These are phyloP conservation scores for Labroides dimidiatus DNA, from an alignment of 2,797 vertebrate species.

Conservation along the genomic window DNA sequence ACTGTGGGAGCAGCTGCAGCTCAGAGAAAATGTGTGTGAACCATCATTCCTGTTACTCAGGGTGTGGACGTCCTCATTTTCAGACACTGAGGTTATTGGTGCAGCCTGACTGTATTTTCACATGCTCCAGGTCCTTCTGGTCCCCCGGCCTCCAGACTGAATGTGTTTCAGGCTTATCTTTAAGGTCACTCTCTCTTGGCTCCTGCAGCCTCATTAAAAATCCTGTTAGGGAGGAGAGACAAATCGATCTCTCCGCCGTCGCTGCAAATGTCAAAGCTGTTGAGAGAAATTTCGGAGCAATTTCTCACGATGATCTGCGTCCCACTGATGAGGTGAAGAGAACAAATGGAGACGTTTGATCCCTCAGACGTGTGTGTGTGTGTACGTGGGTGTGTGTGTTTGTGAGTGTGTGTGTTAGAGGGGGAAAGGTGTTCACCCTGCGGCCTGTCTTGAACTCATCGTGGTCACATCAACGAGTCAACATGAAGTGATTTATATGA, in stretches of 20 bases:
- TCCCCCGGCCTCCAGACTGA: background rate
- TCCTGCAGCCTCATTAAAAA: conserved; percentile 3
- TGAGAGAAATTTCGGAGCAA: conserved; percentile 27
- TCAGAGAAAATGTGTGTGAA: background rate
- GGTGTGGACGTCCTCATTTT: background rate
- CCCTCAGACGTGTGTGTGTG: background rate
- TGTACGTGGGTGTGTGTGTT: background rate
- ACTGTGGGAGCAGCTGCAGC: background rate
- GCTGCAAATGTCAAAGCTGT: conserved; percentile 54
- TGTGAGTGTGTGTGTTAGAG: too few species aligned
- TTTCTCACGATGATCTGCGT: conserved; percentile 20
- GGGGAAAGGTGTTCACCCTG: background rate
- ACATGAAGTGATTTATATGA: background rate
- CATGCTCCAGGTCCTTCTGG: background rate
- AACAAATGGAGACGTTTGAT: conserved; percentile 5
- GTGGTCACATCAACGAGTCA: background rate
- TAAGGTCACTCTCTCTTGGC: conserved; percentile 3
- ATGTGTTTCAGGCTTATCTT: background rate
- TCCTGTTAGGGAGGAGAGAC: background rate
- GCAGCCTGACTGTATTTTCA: background rate
- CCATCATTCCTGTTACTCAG: too few species aligned
- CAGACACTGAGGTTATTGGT: background rate
- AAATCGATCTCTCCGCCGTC: background rate
- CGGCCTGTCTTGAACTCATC: background rate
- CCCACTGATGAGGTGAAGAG: conserved; percentile 15